These are phyloP conservation scores for Hesperia comma DNA, from an alignment of 2,888 invertebrate species.

Conservation along the genomic window DNA sequence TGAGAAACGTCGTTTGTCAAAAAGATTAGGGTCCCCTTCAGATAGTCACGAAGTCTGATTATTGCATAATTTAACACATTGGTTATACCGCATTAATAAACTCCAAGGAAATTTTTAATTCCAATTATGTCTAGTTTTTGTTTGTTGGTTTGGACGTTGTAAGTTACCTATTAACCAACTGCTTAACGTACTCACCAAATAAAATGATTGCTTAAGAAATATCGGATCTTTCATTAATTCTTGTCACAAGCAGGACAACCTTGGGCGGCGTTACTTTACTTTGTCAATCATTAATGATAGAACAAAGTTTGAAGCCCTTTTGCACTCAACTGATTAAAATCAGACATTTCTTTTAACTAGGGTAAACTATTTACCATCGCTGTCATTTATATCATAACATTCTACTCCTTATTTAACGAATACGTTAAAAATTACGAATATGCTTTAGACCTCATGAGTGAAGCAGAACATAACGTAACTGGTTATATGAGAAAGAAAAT, in stretches of 20 bases:
- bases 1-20: slow-evolving; percentile 64
- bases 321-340: background rate
- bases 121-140: no score
- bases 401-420: no score
- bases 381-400: no score
- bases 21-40: slow-evolving; percentile 61
- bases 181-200: slow-evolving; percentile 1
- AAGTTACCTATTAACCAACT: background rate
- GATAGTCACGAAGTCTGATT: slow-evolving; percentile 50
- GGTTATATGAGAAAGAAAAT: no score
- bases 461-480: no score
- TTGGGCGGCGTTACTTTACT: background rate
- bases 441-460: no score
- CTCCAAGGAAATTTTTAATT: no score
- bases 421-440: no score
- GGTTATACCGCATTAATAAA: background rate
- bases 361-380: no score
- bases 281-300: slow-evolving; percentile 3
- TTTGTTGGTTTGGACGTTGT: no score
- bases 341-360: background rate
- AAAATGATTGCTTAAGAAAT: background rate
- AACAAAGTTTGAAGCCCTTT: background rate
- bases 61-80: slow-evolving; percentile 38
- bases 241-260: background rate
- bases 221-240: slow-evolving; percentile 1